phyloP scores from a whole-genome alignment of 2,888 invertebrate species.

The Onchidella celtica region DNA sequence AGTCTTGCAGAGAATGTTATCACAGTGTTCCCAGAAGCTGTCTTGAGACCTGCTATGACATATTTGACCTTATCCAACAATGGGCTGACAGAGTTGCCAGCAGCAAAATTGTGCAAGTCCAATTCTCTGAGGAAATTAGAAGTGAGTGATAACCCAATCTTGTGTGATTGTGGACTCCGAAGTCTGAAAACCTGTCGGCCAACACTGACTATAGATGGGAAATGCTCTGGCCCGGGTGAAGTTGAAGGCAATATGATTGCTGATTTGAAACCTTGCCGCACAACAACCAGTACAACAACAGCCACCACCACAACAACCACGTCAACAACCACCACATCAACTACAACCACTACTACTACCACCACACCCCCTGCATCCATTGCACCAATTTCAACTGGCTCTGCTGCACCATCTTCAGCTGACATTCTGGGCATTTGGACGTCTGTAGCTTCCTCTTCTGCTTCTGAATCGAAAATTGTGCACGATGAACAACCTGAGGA shows the following conservation, averaged over 20 bases:
- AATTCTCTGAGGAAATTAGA: conserved; percentile 33
- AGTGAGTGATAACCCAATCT: conserved; percentile 45
- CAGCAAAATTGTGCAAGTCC: conserved; percentile 36
- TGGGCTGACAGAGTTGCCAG: conserved; percentile 37
- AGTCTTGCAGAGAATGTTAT: conserved; percentile 30
- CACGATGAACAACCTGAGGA: neutral
- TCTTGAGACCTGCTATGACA: conserved; percentile 3
- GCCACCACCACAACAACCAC: neutral
- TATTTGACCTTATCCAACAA: conserved; percentile 49
- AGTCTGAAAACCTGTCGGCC: conserved; percentile 25
- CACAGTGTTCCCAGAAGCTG: neutral
- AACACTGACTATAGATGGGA: neutral
- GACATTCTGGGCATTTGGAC: too few relatives aligned
- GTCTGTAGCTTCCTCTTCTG: neutral
- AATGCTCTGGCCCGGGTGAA: neutral
- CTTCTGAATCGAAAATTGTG: neutral
- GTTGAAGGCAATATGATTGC: neutral
- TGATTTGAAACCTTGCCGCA: neutral
- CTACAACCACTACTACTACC: neutral
- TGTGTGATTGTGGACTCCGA: conserved; percentile 51
- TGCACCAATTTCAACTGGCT: neutral
- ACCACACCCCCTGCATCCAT: neutral
- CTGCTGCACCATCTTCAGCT: neutral
- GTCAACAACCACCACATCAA: neutral
- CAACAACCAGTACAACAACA: neutral